Evolutionary conservation across 2,888 invertebrate species (phyloP).

Genomic region (Disparrhopalites patrizii): DNA sequence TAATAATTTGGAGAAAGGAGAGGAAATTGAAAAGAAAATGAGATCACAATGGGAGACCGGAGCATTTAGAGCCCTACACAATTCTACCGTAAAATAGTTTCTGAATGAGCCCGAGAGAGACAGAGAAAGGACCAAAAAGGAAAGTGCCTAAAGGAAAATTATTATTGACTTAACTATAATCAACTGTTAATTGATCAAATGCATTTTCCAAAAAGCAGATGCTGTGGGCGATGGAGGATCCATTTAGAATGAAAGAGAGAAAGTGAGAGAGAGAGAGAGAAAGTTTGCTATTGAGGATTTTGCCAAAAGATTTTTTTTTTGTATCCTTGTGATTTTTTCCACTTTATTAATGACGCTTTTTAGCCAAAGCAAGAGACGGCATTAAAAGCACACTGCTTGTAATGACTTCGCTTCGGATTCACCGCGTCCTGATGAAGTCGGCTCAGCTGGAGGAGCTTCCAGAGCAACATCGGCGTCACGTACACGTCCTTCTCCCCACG

Average conservation of each 20-base stretch:
- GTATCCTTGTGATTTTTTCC: not conserved
- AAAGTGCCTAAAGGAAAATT: not conserved
- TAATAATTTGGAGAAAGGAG: too few species aligned
- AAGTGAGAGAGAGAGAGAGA: not conserved
- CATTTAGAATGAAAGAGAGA: not conserved
- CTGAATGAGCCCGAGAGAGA: too few species aligned
- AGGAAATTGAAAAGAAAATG: too few species aligned
- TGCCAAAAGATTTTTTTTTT: too few species aligned
- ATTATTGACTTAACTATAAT: not conserved
- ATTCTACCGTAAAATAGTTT: too few species aligned
- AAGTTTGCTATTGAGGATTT: not conserved
- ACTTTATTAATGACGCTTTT: conserved; percentile 19
- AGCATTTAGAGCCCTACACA: too few species aligned
- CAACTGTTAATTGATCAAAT: too few species aligned
- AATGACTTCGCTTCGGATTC: conserved; percentile 55
- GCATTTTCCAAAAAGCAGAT: too few species aligned
- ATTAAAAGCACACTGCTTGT: conserved; percentile 60
- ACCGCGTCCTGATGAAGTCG: conserved; percentile 13
- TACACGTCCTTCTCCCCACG: not conserved
- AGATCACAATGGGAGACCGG: too few species aligned
- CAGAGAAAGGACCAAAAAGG: too few species aligned
- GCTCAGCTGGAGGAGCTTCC: conserved; percentile 18
- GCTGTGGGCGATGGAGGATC: too few species aligned
- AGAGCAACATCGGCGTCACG: conserved; percentile 15
- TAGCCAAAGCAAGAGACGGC: conserved; percentile 59